A percentile compares a stretch with the other conserved stretches of the same genome.
Conservation (phyloP, 2,113 vertebrate species). For the Catharus fuscescens region DNA sequence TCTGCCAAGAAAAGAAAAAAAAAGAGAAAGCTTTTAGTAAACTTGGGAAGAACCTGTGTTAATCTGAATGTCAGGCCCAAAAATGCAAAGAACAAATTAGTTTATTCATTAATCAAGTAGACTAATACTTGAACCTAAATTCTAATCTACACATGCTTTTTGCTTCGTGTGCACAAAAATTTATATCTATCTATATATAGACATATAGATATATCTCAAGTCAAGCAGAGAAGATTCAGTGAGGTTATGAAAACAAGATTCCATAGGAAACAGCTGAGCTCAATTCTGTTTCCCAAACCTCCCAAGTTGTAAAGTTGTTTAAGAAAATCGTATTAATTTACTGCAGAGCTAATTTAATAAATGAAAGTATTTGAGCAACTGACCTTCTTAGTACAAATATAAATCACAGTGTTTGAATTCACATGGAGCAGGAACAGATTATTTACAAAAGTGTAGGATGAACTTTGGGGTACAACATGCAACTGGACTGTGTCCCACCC, state of each 20-base stretch:
- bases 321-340: conserved; percentile 71
- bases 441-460: neutral
- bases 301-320: conserved; percentile 70
- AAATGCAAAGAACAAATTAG: neutral
- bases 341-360: conserved; percentile 76
- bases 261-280: conserved; percentile 45
- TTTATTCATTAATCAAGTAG: neutral
- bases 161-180: neutral
- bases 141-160: neutral
- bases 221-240: conserved; percentile 44
- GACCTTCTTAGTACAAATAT: conserved; percentile 65
- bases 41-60: neutral
- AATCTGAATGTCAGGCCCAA: neutral
- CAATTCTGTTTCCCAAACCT: conserved; percentile 67
- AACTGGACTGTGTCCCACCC: neutral
- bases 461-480: neutral
- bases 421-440: neutral
- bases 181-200: neutral
- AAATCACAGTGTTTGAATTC: conserved; percentile 43
- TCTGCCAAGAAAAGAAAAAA: neutral
- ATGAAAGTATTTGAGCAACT: conserved; percentile 72
- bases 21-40: neutral
- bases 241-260: conserved; percentile 72
- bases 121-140: neutral
- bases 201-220: neutral